Evolutionary conservation across 2,888 invertebrate species (phyloP).

Genomic region (Pardosa pseudoannulata): DNA sequence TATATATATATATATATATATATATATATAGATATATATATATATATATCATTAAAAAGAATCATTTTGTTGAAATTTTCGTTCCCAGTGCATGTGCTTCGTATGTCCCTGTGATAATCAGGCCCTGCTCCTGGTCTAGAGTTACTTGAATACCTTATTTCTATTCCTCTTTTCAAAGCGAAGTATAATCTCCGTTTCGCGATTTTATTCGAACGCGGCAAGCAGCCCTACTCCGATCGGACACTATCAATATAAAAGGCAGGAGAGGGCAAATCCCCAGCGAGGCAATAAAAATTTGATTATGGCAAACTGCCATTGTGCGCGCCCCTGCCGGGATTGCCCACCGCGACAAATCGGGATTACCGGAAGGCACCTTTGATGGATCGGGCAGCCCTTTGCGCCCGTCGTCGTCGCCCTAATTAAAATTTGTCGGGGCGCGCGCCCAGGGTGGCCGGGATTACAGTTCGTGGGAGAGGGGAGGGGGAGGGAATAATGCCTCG

Average conservation of each 20-base stretch:
- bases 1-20: too few species aligned
- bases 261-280: constrained; percentile 25
- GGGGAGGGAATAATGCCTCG: not conserved
- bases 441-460: not conserved
- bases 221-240: not conserved
- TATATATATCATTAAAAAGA: too few species aligned
- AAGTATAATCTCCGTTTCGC: not conserved
- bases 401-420: not conserved
- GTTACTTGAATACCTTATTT: too few species aligned
- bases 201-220: not conserved
- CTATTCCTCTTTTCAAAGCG: too few species aligned
- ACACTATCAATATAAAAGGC: not conserved
- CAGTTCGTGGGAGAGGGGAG: too few species aligned
- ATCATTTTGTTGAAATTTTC: too few species aligned
- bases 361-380: constrained; percentile 11
- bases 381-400: constrained; percentile 11
- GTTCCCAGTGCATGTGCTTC: too few species aligned
- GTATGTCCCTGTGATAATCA: too few species aligned
- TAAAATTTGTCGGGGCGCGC: not conserved
- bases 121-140: too few species aligned
- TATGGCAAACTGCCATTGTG: constrained; percentile 16
- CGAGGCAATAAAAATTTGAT: constrained; percentile 53
- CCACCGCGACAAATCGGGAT: constrained; percentile 13
- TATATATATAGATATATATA: too few species aligned
- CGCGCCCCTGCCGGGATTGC: not conserved